Evolutionary conservation across 2,888 invertebrate species (phyloP).

Genomic region (Scaptomyza parva): DNA sequence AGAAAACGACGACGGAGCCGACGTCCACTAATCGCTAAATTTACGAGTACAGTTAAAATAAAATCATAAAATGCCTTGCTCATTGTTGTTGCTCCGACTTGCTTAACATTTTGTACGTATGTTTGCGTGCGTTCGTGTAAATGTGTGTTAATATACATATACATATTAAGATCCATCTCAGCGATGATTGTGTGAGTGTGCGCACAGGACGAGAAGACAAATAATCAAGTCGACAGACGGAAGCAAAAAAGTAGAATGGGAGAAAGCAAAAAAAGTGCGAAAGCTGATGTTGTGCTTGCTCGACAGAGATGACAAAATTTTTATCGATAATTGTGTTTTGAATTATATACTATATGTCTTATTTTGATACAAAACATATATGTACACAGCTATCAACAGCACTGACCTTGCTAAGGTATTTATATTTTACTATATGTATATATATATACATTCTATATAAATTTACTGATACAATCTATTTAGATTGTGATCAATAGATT

Average conservation of each 20-base stretch:
- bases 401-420: slow-evolving; percentile 1
- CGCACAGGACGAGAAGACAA: slow-evolving; percentile 32
- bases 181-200: slow-evolving; percentile 3
- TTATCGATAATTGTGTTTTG: background rate
- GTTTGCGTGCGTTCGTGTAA: background rate
- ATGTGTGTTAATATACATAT: background rate
- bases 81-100: slow-evolving; percentile 38
- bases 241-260: background rate
- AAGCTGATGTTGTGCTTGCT: background rate
- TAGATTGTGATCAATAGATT: background rate
- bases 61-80: slow-evolving; percentile 71
- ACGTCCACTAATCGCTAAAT: slow-evolving; percentile 76
- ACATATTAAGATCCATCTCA: slow-evolving; percentile 21
- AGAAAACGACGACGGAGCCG: slow-evolving; percentile 19
- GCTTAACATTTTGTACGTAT: slow-evolving; percentile 23
- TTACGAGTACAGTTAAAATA: slow-evolving; percentile 80
- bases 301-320: background rate
- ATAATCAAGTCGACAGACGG: slow-evolving; percentile 3
- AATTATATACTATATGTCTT: background rate
- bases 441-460: background rate
- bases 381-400: background rate
- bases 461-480: background rate
- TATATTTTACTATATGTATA: background rate
- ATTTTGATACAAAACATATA: background rate
- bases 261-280: background rate